A percentile compares a stretch with the other conserved stretches of the same genome.
These are phyloP conservation scores for Pavo muticus DNA, from an alignment of 2,113 vertebrate species.

Conservation along the genomic window DNA sequence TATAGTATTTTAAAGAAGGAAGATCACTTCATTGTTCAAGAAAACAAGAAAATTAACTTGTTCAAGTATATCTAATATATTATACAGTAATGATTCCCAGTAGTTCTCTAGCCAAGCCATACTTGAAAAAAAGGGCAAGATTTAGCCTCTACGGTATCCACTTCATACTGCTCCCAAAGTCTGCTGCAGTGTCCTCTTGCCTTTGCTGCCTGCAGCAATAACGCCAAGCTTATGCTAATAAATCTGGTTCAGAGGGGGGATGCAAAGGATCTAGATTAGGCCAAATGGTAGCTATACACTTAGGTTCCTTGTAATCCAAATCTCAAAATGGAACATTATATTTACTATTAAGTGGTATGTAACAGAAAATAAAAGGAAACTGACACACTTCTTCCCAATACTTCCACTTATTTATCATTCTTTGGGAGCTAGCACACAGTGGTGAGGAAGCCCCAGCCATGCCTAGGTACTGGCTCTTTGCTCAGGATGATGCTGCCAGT, in stretches of 20 bases:
- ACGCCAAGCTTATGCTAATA: background rate
- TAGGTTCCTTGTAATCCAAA: background rate
- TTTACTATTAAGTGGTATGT: accelerated
- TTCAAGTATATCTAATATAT: conserved; percentile 47
- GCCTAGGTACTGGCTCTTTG: background rate
- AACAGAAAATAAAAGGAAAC: background rate
- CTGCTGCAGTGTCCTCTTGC: background rate
- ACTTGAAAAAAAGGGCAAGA: background rate
- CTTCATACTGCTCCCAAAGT: background rate
- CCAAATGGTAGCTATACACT: background rate
- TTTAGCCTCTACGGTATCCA: background rate
- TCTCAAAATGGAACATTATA: background rate
- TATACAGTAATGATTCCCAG: background rate
- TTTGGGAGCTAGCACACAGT: background rate
- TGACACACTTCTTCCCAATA: background rate
- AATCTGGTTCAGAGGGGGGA: background rate
- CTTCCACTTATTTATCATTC: background rate
- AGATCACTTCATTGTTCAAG: background rate
- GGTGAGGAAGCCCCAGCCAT: background rate
- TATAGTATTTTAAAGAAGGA: background rate
- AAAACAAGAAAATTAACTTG: conserved; percentile 7
- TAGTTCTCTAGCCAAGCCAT: conserved; percentile 21
- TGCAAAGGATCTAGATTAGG: background rate
- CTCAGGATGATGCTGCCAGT: background rate
- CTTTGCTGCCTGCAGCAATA: background rate